Percentiles rank a stretch among this genome's conserved stretches.
Evolutionary conservation across 2,113 vertebrate species (phyloP).

Genomic region (Sphyrna mokarran): DNA sequence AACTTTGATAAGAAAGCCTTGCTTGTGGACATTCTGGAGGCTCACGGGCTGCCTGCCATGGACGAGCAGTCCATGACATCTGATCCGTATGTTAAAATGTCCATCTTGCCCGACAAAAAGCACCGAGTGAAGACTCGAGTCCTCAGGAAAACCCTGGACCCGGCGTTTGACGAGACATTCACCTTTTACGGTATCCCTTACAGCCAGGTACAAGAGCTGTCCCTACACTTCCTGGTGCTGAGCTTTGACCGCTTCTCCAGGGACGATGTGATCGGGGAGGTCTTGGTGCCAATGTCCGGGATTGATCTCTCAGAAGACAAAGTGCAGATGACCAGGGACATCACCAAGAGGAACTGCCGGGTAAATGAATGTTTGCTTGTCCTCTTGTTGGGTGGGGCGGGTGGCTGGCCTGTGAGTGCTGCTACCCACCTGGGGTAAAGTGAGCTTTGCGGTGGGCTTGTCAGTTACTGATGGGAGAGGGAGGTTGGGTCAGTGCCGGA

Average conservation of each 20-base stretch:
- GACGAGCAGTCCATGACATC: constrained; percentile 96
- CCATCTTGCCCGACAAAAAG: constrained; percentile 92
- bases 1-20: constrained; percentile 93
- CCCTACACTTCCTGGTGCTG: constrained; percentile 86
- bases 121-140: constrained; percentile 96
- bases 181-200: constrained; percentile 91
- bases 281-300: constrained; percentile 78
- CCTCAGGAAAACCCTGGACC: constrained; percentile 90
- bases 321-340: constrained; percentile 87
- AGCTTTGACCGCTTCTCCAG: constrained; percentile 97
- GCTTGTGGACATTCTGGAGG: constrained; percentile 93
- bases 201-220: constrained; percentile 75
- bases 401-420: background rate
- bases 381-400: background rate
- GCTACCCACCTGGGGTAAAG: too few species aligned
- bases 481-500: background rate
- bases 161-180: constrained; percentile 95
- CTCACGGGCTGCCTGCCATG: constrained; percentile 80
- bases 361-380: constrained; percentile 55
- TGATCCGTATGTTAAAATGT: constrained; percentile 97
- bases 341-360: constrained; percentile 90
- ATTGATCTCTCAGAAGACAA: constrained; percentile 78
- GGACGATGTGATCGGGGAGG: constrained; percentile 93
- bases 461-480: background rate
- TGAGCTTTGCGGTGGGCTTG: too few species aligned